These are phyloP conservation scores for Sakesphorus luctuosus DNA, from an alignment of 2,113 vertebrate genomes.

Conservation along the genomic window DNA sequence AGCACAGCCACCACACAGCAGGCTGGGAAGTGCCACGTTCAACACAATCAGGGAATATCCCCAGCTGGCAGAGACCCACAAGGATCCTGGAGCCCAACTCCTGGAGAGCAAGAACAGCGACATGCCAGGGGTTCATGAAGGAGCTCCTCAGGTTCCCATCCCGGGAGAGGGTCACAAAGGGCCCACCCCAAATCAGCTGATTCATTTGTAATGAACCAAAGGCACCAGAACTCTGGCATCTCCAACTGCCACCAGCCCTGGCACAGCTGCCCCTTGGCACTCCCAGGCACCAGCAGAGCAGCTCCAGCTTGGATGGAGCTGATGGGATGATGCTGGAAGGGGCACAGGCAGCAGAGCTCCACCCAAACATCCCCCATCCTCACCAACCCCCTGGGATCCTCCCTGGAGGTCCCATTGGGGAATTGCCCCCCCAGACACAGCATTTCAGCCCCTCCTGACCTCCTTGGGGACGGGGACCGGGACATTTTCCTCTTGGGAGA, in stretches of 20 bases:
- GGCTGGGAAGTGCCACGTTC: background rate
- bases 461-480: conserved; percentile 88
- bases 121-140: accelerated
- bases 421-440: too few relatives aligned
- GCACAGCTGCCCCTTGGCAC: accelerated
- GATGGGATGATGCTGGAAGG: accelerated
- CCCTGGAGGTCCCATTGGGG: accelerated
- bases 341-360: background rate
- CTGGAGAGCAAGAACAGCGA: background rate
- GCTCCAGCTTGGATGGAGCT: accelerated
- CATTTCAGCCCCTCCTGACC: conserved; percentile 68
- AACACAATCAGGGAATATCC: background rate
- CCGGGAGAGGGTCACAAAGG: background rate
- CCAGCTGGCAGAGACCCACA: background rate
- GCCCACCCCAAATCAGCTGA: background rate
- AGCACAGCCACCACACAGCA: background rate
- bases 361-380: accelerated
- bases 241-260: background rate
- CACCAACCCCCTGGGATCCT: background rate
- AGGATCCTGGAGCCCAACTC: background rate
- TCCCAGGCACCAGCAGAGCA: background rate
- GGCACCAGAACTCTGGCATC: accelerated
- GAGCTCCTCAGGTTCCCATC: accelerated
- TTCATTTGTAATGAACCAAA: background rate
- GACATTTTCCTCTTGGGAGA: conserved; percentile 90